A percentile compares a stretch with the other conserved stretches of the same genome.
Evolutionary conservation across 2,797 vertebrate genomes (phyloP).

Genomic region (Rhadinocentrus ornatus): DNA sequence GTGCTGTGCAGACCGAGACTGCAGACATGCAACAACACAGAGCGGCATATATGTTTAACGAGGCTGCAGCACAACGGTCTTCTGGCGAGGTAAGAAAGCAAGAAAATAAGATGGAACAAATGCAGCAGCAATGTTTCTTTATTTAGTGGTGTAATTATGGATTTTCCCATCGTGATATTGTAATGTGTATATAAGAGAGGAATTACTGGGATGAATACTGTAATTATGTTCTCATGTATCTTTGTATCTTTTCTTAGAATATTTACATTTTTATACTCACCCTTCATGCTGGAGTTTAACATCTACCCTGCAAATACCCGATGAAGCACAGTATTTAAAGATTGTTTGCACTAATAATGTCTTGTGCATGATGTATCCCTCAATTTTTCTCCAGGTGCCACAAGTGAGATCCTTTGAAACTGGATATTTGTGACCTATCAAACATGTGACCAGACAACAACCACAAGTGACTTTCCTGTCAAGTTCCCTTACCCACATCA

Average conservation of each 20-base stretch:
- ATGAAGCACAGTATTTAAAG: no score
- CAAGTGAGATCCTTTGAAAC: slow-evolving; percentile 31
- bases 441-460: slow-evolving; percentile 54
- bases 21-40: slow-evolving; percentile 69
- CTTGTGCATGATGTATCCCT: slow-evolving; percentile 10
- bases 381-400: slow-evolving; percentile 47
- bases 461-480: slow-evolving; percentile 52
- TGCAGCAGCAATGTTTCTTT: slow-evolving; percentile 1
- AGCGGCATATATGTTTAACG: slow-evolving; percentile 64
- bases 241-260: neutral
- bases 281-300: slow-evolving; percentile 2
- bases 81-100: slow-evolving; percentile 65
- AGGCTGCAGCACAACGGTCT: slow-evolving; percentile 63
- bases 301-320: slow-evolving; percentile 6
- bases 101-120: slow-evolving; percentile 27
- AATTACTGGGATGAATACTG: neutral
- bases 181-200: slow-evolving; percentile 12
- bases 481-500: slow-evolving; percentile 54
- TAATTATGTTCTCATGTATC: neutral
- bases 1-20: slow-evolving; percentile 62
- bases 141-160: slow-evolving; percentile 1
- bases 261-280: slow-evolving; percentile 15
- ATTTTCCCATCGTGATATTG: slow-evolving; percentile 5
- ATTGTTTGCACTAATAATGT: neutral
- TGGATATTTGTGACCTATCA: slow-evolving; percentile 35